Evolutionary conservation across 2,113 vertebrate species (phyloP).

Genomic region (Triplophysa siluroides): DNA sequence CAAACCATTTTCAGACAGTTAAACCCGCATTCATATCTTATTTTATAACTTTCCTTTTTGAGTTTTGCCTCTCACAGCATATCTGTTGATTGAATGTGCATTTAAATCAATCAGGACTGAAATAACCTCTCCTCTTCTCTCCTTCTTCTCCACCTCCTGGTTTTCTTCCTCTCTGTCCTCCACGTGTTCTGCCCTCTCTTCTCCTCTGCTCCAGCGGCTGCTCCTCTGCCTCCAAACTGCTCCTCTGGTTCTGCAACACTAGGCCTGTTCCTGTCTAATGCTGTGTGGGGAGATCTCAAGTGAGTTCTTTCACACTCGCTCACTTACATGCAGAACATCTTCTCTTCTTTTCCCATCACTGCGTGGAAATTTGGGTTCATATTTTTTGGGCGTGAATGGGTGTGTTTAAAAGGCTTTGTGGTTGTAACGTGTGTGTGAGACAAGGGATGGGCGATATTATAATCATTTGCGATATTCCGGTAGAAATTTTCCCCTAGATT

Average conservation of each 20-base stretch:
- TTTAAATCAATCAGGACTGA: conserved; percentile 53
- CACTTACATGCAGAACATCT: conserved; percentile 18
- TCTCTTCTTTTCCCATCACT: conserved; percentile 9
- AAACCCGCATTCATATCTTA: too few relatives aligned
- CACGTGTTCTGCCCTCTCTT: conserved; percentile 62
- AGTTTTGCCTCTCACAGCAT: background rate
- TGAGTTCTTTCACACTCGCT: conserved; percentile 63
- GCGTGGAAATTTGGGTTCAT: background rate
- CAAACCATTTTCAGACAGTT: too few relatives aligned
- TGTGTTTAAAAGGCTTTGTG: background rate
- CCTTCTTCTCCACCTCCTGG: conserved; percentile 20
- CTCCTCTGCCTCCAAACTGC: conserved; percentile 90
- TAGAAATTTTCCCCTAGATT: too few relatives aligned
- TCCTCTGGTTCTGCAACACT: conserved; percentile 93
- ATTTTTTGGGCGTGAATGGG: background rate
- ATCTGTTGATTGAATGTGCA: conserved; percentile 42
- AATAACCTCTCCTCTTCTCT: conserved; percentile 67
- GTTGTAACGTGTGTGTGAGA: too few relatives aligned
- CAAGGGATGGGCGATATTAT: too few relatives aligned
- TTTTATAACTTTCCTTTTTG: background rate
- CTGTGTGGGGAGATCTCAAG: conserved; percentile 74
- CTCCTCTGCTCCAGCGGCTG: conserved; percentile 79
- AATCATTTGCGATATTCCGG: too few relatives aligned
- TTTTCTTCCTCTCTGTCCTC: conserved; percentile 16
- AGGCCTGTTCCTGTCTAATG: conserved; percentile 91